phyloP scores from a whole-genome alignment of 1,140 invertebrate species.

The Sycophaga agraensis region DNA sequence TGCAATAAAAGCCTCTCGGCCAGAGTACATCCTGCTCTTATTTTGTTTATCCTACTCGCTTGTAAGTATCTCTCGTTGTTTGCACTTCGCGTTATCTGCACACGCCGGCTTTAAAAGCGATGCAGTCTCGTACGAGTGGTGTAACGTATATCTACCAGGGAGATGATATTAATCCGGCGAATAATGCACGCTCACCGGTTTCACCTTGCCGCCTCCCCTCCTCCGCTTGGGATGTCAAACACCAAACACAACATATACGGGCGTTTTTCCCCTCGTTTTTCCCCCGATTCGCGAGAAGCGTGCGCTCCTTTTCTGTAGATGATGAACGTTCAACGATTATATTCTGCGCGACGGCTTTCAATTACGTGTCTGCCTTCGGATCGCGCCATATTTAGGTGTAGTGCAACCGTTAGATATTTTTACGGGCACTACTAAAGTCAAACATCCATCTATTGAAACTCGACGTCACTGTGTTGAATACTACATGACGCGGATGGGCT shows the following conservation, averaged over 20 bases:
- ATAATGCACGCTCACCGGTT: background rate
- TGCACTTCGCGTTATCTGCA: background rate
- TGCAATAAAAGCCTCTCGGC: background rate
- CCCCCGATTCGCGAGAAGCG: background rate
- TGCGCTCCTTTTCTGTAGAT: background rate
- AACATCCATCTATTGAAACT: too few species aligned
- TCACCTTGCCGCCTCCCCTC: background rate
- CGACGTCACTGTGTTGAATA: too few species aligned
- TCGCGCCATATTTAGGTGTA: too few species aligned
- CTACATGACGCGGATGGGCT: too few species aligned
- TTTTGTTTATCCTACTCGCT: constrained; percentile 4
- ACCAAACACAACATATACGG: background rate
- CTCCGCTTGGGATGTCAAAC: constrained; percentile 13
- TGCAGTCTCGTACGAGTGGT: constrained; percentile 12
- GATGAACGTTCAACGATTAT: too few species aligned
- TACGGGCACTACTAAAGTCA: background rate
- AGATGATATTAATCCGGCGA: constrained; percentile 22
- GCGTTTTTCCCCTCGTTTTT: too few species aligned
- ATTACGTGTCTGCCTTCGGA: too few species aligned
- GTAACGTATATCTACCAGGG: constrained; percentile 23
- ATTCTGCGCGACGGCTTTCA: background rate
- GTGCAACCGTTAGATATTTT: too few species aligned
- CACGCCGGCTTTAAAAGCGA: constrained; percentile 3
- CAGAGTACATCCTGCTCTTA: background rate
- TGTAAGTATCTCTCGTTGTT: constrained; percentile 7